Percentiles rank a stretch among this genome's conserved stretches.
Evolutionary conservation across 2,113 vertebrate species (phyloP).

Genomic region (Dipodomys merriami): DNA sequence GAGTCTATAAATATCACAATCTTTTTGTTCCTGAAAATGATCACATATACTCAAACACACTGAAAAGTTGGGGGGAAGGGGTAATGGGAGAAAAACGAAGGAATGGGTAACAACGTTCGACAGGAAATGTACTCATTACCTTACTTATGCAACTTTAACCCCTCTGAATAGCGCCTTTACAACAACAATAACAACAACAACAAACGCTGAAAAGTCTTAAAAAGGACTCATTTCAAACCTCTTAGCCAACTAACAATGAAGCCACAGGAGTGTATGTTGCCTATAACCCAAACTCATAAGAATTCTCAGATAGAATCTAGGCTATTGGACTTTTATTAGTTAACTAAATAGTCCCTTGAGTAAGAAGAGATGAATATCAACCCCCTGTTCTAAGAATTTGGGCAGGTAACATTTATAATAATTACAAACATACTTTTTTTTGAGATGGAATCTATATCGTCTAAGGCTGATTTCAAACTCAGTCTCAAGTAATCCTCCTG

Average conservation of each 20-base stretch:
- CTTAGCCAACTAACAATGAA: neutral
- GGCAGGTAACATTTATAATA: slow-evolving; percentile 31
- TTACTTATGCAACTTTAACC: no score
- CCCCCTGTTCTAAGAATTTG: neutral
- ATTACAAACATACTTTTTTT: slow-evolving; percentile 5
- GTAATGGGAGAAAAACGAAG: no score
- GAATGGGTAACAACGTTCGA: no score
- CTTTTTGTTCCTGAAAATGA: slow-evolving; percentile 23
- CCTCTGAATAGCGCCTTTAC: no score
- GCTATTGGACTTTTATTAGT: neutral
- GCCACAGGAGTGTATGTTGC: neutral
- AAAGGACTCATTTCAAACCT: slow-evolving; percentile 11
- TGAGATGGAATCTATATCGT: neutral
- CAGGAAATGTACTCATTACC: no score
- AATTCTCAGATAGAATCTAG: neutral
- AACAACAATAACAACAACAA: neutral
- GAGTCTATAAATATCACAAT: neutral
- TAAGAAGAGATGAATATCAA: slow-evolving; percentile 28
- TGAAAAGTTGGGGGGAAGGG: neutral
- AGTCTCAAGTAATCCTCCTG: neutral
- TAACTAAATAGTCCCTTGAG: slow-evolving; percentile 5
- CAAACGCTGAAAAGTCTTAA: slow-evolving; percentile 12
- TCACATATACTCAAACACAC: neutral
- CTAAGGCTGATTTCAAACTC: neutral
- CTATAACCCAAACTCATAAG: neutral